Conservation (phyloP, 2,888 invertebrate species). For the Leptarthrus brevirostris region DNA sequence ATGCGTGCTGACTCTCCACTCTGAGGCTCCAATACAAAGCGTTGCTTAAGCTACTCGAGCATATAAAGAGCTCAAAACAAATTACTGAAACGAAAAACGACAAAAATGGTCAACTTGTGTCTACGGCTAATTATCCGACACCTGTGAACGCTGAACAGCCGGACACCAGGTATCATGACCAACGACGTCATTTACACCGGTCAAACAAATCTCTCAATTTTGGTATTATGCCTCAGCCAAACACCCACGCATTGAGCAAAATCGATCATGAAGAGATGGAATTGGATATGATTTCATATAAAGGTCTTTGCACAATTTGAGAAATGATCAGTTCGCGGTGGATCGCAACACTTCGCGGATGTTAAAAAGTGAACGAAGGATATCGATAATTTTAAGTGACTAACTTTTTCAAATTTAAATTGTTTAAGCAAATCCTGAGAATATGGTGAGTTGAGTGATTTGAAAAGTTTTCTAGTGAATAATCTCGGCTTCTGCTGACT, state of each 20-base stretch:
- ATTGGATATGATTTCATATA: neutral
- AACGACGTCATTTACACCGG: slow-evolving; percentile 23
- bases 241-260: neutral
- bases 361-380: neutral
- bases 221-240: neutral
- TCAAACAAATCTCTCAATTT: slow-evolving; percentile 4
- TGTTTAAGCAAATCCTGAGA: neutral
- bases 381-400: no score
- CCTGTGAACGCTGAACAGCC: slow-evolving; percentile 15
- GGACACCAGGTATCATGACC: neutral
- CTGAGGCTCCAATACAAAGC: no score
- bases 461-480: neutral
- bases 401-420: no score
- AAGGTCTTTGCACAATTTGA: slow-evolving; percentile 4
- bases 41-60: neutral
- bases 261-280: neutral
- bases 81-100: neutral
- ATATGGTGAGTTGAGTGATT: slow-evolving; percentile 35
- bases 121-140: slow-evolving; percentile 15
- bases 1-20: no score
- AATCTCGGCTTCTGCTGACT: no score
- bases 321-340: slow-evolving; percentile 14
- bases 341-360: neutral
- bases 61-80: neutral
- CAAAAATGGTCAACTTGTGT: slow-evolving; percentile 32